Percentiles rank a stretch among this genome's conserved stretches.
Evolutionary conservation across 2,797 vertebrate species (phyloP).

Genomic region (Numenius phaeopus): DNA sequence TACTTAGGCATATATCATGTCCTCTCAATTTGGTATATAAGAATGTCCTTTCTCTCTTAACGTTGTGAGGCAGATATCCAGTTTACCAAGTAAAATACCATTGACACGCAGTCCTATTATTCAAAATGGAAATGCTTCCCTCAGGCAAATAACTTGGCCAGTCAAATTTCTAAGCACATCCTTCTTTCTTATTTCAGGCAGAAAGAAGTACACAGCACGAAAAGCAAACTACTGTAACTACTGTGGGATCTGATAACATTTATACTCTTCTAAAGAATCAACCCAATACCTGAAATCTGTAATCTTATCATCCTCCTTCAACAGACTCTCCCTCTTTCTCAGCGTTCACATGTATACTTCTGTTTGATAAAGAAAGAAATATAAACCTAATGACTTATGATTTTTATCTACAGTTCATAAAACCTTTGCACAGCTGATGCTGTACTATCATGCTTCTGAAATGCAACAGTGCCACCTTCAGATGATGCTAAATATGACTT

Average conservation of each 20-base stretch:
- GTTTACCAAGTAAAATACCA: background rate
- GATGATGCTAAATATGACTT: background rate
- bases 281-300: conserved; percentile 24
- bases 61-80: background rate
- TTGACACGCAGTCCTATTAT: background rate
- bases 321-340: conserved; percentile 53
- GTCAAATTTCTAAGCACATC: conserved; percentile 14
- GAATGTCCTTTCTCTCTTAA: background rate
- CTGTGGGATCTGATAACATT: conserved; percentile 60
- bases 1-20: background rate
- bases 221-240: conserved; percentile 53
- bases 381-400: conserved; percentile 28
- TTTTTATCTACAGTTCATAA: conserved; percentile 37
- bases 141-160: conserved; percentile 30
- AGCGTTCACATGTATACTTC: conserved; percentile 11
- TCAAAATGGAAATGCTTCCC: conserved; percentile 40
- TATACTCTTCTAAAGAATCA: conserved; percentile 36
- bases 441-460: background rate
- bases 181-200: conserved; percentile 52
- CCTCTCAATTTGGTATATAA: background rate
- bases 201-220: background rate
- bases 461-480: conserved; percentile 76
- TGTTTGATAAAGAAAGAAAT: conserved; percentile 56
- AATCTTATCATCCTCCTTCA: conserved; percentile 38
- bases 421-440: background rate